These are phyloP conservation scores for Amblyteles armatorius DNA, from an alignment of 2,888 invertebrate species.

Conservation along the genomic window DNA sequence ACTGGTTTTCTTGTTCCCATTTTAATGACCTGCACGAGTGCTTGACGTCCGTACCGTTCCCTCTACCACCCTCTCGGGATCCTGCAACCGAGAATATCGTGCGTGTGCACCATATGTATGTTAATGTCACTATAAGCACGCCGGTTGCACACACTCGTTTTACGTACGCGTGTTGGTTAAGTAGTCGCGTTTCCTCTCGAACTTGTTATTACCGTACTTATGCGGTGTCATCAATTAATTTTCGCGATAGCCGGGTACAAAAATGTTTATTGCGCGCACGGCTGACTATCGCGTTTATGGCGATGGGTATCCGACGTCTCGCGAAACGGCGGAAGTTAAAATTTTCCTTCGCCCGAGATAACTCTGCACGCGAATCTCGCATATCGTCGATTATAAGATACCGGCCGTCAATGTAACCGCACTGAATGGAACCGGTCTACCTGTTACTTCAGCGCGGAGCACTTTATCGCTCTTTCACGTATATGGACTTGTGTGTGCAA, in stretches of 20 bases:
- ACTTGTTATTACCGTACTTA: slow-evolving; percentile 49
- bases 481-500: background rate
- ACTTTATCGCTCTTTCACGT: slow-evolving; percentile 4
- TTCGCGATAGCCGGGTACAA: slow-evolving; percentile 23
- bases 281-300: slow-evolving; percentile 18
- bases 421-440: background rate
- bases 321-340: background rate
- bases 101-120: slow-evolving; percentile 41
- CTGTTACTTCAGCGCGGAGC: background rate
- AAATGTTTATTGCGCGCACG: slow-evolving; percentile 46
- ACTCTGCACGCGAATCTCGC: slow-evolving; percentile 9
- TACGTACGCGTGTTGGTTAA: slow-evolving; percentile 26
- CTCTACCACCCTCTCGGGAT: slow-evolving; percentile 13
- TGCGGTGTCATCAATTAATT: slow-evolving; percentile 51
- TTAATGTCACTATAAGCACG: slow-evolving; percentile 48
- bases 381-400: slow-evolving; percentile 1
- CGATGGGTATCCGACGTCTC: slow-evolving; percentile 5
- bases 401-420: slow-evolving; percentile 1
- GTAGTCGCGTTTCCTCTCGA: slow-evolving; percentile 32
- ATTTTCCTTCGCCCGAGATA: slow-evolving; percentile 14
- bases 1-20: slow-evolving; percentile 65
- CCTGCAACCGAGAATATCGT: slow-evolving; percentile 32
- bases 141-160: background rate
- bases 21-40: slow-evolving; percentile 61
- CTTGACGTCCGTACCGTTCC: slow-evolving; percentile 35